phyloP scores from a whole-genome alignment of 2,113 vertebrate species.

The Tachysurus vachellii region DNA sequence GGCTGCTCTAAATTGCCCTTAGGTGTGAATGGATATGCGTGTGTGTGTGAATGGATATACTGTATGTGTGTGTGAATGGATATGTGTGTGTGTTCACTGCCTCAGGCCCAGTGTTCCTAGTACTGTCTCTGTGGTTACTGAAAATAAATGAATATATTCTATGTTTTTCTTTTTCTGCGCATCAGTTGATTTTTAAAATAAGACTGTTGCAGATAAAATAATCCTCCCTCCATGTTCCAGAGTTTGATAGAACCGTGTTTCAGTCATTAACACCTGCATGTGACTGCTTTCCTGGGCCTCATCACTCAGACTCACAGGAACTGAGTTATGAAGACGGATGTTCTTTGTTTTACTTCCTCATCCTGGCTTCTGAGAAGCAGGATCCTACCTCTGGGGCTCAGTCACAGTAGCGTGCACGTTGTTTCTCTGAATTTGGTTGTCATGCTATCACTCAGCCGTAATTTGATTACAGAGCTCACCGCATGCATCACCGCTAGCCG shows the following conservation, averaged over 20 bases:
- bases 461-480: slow-evolving; percentile 57
- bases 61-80: not conserved
- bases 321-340: slow-evolving; percentile 38
- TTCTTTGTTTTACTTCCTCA: slow-evolving; percentile 29
- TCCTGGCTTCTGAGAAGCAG: not conserved
- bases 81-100: not conserved
- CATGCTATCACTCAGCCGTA: slow-evolving; percentile 50
- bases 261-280: slow-evolving; percentile 29
- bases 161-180: not conserved
- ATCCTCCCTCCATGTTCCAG: not conserved
- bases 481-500: slow-evolving; percentile 41
- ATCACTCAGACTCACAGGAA: slow-evolving; percentile 16
- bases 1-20: not conserved
- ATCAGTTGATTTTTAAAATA: not conserved
- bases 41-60: not conserved
- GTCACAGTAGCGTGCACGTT: slow-evolving; percentile 41
- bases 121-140: not conserved
- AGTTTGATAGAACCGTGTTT: not conserved
- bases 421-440: slow-evolving; percentile 46
- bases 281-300: not conserved
- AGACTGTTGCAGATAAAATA: not conserved
- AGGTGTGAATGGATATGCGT: not conserved
- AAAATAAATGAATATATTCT: not conserved
- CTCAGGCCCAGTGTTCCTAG: not conserved
- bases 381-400: slow-evolving; percentile 44